phyloP scores from a whole-genome alignment of 2,113 vertebrate genomes.

The Spermophilus dauricus region DNA sequence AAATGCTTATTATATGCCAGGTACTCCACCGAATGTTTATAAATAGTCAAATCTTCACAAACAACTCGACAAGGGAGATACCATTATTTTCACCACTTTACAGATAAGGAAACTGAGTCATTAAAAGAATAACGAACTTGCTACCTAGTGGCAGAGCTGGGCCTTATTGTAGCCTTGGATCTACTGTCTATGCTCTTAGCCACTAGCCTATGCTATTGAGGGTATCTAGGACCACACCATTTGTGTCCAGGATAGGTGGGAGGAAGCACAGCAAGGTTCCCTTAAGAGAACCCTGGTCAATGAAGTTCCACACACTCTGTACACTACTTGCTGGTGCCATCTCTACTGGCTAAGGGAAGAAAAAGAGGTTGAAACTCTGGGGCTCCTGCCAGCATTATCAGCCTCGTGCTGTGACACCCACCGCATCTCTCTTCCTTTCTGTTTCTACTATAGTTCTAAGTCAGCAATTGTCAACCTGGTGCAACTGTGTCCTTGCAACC shows the following conservation, averaged over 20 bases:
- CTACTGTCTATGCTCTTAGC: neutral
- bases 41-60: constrained; percentile 13
- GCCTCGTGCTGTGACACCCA: neutral
- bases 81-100: neutral
- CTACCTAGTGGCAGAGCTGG: neutral
- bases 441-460: constrained; percentile 41
- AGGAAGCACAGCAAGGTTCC: neutral
- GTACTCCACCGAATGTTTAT: neutral
- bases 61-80: neutral
- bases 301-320: neutral
- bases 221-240: neutral
- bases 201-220: neutral
- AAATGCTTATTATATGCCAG: constrained; percentile 18
- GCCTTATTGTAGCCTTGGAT: neutral
- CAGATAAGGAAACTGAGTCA: neutral
- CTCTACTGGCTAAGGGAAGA: neutral
- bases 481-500: neutral
- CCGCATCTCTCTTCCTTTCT: neutral
- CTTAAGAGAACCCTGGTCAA: neutral
- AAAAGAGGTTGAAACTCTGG: neutral
- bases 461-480: neutral
- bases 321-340: neutral
- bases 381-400: neutral
- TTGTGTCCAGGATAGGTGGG: neutral
- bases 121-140: neutral